A percentile compares a stretch with the other conserved stretches of the same genome.
phyloP scores from a whole-genome alignment of 2,888 invertebrate genomes.

The Liopterus haemorrhoidalis region DNA sequence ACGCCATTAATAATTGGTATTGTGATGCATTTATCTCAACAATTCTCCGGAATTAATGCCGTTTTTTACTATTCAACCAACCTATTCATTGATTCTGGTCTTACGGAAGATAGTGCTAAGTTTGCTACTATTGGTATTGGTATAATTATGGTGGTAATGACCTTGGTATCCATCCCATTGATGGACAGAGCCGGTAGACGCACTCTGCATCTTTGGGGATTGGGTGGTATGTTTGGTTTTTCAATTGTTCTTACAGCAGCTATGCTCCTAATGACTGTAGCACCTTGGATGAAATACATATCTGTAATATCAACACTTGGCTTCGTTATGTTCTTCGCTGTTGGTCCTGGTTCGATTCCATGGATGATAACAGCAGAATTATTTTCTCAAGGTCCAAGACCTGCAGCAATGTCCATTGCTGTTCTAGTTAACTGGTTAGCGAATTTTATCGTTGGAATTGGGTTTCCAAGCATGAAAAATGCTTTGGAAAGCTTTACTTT shows the following conservation, averaged over 20 bases:
- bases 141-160: conserved; percentile 66
- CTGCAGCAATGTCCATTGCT: conserved; percentile 94
- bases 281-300: conserved; percentile 84
- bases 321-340: conserved; percentile 95
- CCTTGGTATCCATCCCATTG: conserved; percentile 67
- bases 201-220: conserved; percentile 62
- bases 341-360: conserved; percentile 95
- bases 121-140: conserved; percentile 68
- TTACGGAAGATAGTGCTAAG: conserved; percentile 54
- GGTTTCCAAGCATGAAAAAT: conserved; percentile 81
- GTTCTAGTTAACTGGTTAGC: conserved; percentile 97
- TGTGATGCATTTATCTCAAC: conserved; percentile 51
- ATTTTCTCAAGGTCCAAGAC: conserved; percentile 92
- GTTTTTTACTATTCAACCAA: conserved; percentile 67
- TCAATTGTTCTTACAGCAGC: conserved; percentile 63
- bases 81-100: conserved; percentile 59
- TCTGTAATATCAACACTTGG: conserved; percentile 88
- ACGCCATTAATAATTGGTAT: conserved; percentile 48
- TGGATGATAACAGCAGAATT: conserved; percentile 98
- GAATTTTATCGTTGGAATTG: conserved; percentile 92
- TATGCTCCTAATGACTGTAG: conserved; percentile 46
- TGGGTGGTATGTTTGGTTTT: conserved; percentile 67
- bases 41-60: conserved; percentile 50
- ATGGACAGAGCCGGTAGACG: conserved; percentile 68
- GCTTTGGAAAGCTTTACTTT: conserved; percentile 47